These are phyloP conservation scores for Schizopygopsis malacanthus DNA, from an alignment of 2,797 vertebrate genomes.

Conservation along the genomic window DNA sequence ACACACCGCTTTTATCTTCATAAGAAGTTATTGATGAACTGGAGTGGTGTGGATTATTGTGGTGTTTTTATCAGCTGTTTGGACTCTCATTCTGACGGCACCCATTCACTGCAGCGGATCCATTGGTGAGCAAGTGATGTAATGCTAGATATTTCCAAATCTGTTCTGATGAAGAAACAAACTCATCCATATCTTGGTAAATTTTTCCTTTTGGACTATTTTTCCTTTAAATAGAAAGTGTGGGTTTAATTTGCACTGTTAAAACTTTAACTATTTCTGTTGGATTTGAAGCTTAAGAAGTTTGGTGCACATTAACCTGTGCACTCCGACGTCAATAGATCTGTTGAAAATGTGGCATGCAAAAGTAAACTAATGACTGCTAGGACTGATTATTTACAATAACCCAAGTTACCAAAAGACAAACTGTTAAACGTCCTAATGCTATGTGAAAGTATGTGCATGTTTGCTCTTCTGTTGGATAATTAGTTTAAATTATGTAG, in stretches of 20 bases:
- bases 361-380: background rate
- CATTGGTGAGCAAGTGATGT: background rate
- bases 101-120: background rate
- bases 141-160: background rate
- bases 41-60: background rate
- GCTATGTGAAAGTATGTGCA: background rate
- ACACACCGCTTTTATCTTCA: background rate
- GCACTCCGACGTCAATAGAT: background rate
- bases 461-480: background rate
- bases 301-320: background rate
- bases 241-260: background rate
- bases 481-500: constrained; percentile 12
- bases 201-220: background rate
- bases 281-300: background rate
- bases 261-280: background rate
- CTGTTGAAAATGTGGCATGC: background rate
- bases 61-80: background rate
- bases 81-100: background rate
- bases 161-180: background rate
- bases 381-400: background rate
- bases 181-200: background rate
- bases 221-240: background rate
- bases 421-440: background rate
- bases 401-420: background rate
- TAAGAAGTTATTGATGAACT: background rate